A percentile compares a stretch with the other conserved stretches of the same genome.
phyloP scores from a whole-genome alignment of 1,140 invertebrate genomes.

The Portunus trituberculatus region DNA sequence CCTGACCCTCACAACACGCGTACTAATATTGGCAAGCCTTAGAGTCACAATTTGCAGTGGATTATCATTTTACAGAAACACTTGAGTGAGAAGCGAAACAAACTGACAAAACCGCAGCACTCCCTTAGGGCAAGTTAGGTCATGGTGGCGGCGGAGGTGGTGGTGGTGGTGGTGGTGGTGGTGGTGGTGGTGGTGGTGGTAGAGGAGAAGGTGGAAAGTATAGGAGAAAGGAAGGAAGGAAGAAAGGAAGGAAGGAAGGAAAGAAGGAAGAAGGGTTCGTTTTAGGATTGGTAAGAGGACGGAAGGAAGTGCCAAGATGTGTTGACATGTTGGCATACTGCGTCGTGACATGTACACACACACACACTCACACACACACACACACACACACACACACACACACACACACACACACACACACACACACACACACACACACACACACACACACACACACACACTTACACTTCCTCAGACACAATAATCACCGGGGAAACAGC shows the following conservation, averaged over 20 bases:
- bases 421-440: conserved; percentile 10
- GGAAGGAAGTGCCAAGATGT: no score
- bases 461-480: no score
- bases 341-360: no score
- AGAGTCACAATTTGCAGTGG: background rate
- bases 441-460: no score
- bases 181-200: background rate
- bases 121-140: background rate
- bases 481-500: background rate
- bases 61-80: background rate
- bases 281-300: no score
- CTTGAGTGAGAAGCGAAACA: background rate
- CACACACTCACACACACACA: no score
- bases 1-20: background rate
- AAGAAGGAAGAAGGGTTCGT: background rate
- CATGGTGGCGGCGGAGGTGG: background rate
- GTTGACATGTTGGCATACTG: no score
- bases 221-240: no score
- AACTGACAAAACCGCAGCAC: background rate
- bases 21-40: background rate
- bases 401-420: background rate
- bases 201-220: background rate
- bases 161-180: background rate
- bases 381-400: no score
- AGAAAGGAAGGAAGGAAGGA: no score